phyloP scores from a whole-genome alignment of 2,888 invertebrate species.

The Agrotis clavis region DNA sequence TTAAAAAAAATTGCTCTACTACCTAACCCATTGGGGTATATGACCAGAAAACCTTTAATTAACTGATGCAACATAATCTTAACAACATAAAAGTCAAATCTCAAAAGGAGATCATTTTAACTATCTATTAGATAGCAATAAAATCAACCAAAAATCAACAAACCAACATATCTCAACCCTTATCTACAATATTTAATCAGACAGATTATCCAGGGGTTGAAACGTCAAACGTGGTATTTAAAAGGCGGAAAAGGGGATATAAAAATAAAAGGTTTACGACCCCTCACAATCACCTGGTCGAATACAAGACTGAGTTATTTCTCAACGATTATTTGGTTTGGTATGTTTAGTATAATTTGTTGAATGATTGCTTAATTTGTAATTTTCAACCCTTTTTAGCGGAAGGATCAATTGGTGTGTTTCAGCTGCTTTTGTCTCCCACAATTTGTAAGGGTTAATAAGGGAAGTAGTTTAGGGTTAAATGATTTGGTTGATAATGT shows the following conservation, averaged over 20 bases:
- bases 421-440: slow-evolving; percentile 53
- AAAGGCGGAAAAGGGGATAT: slow-evolving; percentile 72
- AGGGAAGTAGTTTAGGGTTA: slow-evolving; percentile 28
- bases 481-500: slow-evolving; percentile 16
- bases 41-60: not conserved
- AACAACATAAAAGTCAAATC: not conserved
- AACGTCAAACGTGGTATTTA: slow-evolving; percentile 53
- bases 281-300: slow-evolving; percentile 56
- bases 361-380: slow-evolving; percentile 63
- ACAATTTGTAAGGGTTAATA: slow-evolving; percentile 41
- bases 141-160: slow-evolving; percentile 55
- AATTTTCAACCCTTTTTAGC: slow-evolving; percentile 55
- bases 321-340: slow-evolving; percentile 55
- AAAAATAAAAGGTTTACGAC: slow-evolving; percentile 64
- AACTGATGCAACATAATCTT: not conserved
- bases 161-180: slow-evolving; percentile 59
- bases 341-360: too few species aligned
- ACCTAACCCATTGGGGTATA: too few species aligned
- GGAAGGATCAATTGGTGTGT: slow-evolving; percentile 10
- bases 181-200: slow-evolving; percentile 78
- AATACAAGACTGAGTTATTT: slow-evolving; percentile 63
- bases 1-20: too few species aligned
- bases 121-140: slow-evolving; percentile 15
- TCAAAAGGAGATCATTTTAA: not conserved
- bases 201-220: slow-evolving; percentile 69